phyloP scores from a whole-genome alignment of 2,888 invertebrate species.

The Mythimna loreyi region DNA sequence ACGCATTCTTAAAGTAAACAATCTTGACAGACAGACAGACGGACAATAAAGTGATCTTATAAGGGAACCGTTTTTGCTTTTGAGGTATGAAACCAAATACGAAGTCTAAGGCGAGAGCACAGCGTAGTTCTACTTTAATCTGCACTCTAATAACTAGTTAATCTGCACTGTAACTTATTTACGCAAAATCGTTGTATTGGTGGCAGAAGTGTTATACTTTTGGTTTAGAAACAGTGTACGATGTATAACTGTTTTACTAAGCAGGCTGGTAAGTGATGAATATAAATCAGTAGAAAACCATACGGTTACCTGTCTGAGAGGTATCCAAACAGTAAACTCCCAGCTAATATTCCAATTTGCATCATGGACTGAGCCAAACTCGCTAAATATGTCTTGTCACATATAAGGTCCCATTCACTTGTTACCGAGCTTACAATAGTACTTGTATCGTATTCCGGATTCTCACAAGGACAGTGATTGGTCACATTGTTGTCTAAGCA shows the following conservation, averaged over 20 bases:
- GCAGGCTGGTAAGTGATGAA: too few species aligned
- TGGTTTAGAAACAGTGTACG: not conserved
- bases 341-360: conserved; percentile 90
- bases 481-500: conserved; percentile 84
- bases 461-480: conserved; percentile 82
- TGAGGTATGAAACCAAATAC: too few species aligned
- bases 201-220: not conserved
- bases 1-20: too few species aligned
- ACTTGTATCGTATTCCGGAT: conserved; percentile 89
- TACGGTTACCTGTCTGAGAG: conserved; percentile 83
- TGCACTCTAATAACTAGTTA: too few species aligned
- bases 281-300: not conserved
- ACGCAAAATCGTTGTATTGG: too few species aligned
- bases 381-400: conserved; percentile 88
- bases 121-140: too few species aligned
- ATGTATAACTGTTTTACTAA: too few species aligned
- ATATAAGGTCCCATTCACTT: conserved; percentile 92
- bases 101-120: too few species aligned
- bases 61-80: too few species aligned
- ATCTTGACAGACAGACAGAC: too few species aligned
- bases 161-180: too few species aligned
- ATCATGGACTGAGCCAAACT: conserved; percentile 90
- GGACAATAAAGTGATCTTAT: too few species aligned
- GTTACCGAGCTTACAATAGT: conserved; percentile 90
- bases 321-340: conserved; percentile 89